Conservation (phyloP, 2,888 invertebrate species). For the Resseliella maxima region DNA sequence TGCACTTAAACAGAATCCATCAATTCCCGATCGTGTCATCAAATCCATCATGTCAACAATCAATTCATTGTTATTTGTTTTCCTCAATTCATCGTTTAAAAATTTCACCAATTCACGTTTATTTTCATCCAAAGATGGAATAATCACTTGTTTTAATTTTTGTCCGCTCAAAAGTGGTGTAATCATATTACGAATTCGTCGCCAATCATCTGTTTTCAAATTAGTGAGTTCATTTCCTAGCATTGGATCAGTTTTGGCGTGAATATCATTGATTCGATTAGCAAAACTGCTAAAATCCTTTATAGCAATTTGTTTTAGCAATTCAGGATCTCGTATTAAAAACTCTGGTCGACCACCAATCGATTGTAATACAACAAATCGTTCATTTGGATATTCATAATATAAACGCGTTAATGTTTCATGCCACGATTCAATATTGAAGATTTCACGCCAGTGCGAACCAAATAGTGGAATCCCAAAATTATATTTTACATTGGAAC, state of each 20-base stretch:
- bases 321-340: no score
- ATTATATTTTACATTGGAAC: background rate
- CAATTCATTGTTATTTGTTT: background rate
- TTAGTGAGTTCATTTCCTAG: background rate
- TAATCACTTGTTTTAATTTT: background rate
- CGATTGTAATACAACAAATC: no score
- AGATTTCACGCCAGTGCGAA: conserved; percentile 16
- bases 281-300: conserved; percentile 1
- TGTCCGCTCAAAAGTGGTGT: conserved; percentile 12
- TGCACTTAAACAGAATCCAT: conserved; percentile 31
- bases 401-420: background rate
- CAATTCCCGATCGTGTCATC: background rate
- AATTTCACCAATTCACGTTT: background rate
- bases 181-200: background rate
- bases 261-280: background rate
- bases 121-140: background rate
- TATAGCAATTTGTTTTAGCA: background rate
- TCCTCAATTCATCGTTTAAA: background rate
- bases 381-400: conserved; percentile 45
- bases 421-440: conserved; percentile 35
- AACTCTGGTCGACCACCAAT: no score
- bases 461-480: conserved; percentile 16
- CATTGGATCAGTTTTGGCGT: background rate
- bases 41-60: conserved; percentile 39
- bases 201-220: background rate